phyloP scores from a whole-genome alignment of 2,113 vertebrate genomes.

The Fukomys damarensis region DNA sequence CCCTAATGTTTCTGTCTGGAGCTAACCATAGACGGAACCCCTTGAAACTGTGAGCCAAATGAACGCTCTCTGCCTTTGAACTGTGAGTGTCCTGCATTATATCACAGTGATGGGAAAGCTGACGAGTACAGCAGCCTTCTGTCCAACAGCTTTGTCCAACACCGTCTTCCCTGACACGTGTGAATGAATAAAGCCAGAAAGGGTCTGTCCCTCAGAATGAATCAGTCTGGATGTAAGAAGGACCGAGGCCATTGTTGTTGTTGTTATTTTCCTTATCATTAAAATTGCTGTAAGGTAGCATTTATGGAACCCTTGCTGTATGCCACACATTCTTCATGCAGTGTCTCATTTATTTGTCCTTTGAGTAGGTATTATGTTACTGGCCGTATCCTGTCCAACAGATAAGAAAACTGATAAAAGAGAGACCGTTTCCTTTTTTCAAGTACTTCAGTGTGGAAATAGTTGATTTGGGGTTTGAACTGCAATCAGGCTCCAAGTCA shows the following conservation, averaged over 20 bases:
- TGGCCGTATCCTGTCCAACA: not conserved
- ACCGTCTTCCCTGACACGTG: not conserved
- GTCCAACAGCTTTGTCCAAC: not conserved
- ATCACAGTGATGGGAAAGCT: not conserved
- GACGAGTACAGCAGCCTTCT: not conserved
- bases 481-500: not conserved
- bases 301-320: not conserved
- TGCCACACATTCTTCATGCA: not conserved
- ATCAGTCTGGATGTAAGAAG: not conserved
- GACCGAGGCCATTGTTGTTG: not conserved
- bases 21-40: not conserved
- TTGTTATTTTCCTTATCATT: not conserved
- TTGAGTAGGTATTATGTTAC: not conserved
- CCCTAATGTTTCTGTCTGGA: not conserved
- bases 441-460: conserved; percentile 18
- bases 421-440: not conserved
- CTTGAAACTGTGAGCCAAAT: not conserved
- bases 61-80: not conserved
- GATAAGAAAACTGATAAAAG: not conserved
- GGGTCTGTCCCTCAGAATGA: not conserved
- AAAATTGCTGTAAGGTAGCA: not conserved
- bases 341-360: conserved; percentile 36
- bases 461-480: not conserved
- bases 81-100: not conserved
- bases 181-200: not conserved